Evolutionary conservation across 1,140 invertebrate species (phyloP), one percentile per base, ranked within the genome.

Genomic region (Drosophila leontia): DNA sequence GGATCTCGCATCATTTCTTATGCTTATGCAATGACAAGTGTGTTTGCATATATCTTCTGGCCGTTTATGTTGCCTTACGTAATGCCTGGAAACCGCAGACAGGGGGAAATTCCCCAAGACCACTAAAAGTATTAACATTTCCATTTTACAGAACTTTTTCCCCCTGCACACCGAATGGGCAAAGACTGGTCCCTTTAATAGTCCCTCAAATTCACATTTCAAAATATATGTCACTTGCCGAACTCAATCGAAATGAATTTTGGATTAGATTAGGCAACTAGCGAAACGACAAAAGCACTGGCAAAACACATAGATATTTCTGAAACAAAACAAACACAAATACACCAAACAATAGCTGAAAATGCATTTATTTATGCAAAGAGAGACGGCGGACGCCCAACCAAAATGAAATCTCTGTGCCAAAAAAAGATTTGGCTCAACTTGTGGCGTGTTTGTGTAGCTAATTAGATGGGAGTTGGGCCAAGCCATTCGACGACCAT

Each of bases 361-460:
- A 84, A 70, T 88, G 81, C 85, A 90, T 88, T 78, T 81, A 88
- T 90, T 78, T 84, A 80, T 88, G 84, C 79, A 90, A 88, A 82
- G 69, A 82, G 61, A 69, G 51, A 47, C 51, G 32, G 44, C 29
- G 37, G 62, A 53, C 67, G 63, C 39, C 17, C 34, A 32, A 67
- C 35, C 47, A 39, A 69, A 71, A 29, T 69, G 67, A 59, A 79
- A 77, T 77, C 55, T 68, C 34, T 59, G 77, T 78, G 64, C 57
- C 67, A 78, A 77, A 78, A 72, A 75, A 76, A 48, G 35, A 58
- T 57, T 62, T 51, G 59, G 55, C 48, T n/a, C 58, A 29, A 65
- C 32, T 51, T 50, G 64, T 47, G 61, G 44, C 75, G 62, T 86
- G 59, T 82, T 83, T 87, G 83, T 80, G 45, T 64, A 69, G 80